These are phyloP conservation scores for Cyprinella venusta DNA, from an alignment of 2,797 vertebrate genomes.

Conservation along the genomic window DNA sequence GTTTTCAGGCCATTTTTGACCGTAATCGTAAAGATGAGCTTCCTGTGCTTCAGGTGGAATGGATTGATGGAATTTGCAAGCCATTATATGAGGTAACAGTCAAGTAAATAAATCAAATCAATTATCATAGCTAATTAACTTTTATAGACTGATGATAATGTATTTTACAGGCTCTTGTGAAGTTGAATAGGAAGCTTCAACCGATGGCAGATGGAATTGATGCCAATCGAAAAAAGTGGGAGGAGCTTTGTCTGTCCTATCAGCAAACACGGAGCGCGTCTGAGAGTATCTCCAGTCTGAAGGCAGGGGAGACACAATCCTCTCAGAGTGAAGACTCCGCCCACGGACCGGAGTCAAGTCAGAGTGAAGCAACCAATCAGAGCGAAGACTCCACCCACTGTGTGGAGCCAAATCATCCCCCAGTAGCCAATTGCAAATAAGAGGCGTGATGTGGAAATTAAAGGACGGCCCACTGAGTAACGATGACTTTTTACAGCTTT, in stretches of 20 bases:
- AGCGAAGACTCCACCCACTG: constrained; percentile 51
- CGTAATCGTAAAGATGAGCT: constrained; percentile 85
- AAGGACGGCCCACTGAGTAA: not conserved
- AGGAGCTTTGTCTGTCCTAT: constrained; percentile 75
- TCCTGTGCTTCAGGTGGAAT: constrained; percentile 76
- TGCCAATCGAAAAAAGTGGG: constrained; percentile 79
- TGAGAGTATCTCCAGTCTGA: constrained; percentile 58
- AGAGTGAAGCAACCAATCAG: constrained; percentile 41
- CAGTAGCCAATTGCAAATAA: constrained; percentile 32
- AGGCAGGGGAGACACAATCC: constrained; percentile 33
- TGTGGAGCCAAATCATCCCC: constrained; percentile 44
- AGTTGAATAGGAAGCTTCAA: constrained; percentile 80
- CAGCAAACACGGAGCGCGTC: constrained; percentile 66
- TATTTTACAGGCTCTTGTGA: constrained; percentile 72
- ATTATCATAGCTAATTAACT: not conserved
- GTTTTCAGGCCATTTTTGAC: constrained; percentile 82
- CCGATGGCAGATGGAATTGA: constrained; percentile 80
- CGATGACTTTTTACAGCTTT: not conserved
- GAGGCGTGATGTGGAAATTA: constrained; percentile 1
- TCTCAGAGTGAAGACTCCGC: constrained; percentile 42
- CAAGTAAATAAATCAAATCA: not conserved
- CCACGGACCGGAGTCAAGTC: constrained; percentile 36
- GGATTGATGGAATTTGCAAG: constrained; percentile 80
- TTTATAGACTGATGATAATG: constrained; percentile 10
- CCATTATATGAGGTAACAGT: constrained; percentile 77